phyloP scores from a whole-genome alignment of 2,888 invertebrate species.

The Buathra laborator region DNA sequence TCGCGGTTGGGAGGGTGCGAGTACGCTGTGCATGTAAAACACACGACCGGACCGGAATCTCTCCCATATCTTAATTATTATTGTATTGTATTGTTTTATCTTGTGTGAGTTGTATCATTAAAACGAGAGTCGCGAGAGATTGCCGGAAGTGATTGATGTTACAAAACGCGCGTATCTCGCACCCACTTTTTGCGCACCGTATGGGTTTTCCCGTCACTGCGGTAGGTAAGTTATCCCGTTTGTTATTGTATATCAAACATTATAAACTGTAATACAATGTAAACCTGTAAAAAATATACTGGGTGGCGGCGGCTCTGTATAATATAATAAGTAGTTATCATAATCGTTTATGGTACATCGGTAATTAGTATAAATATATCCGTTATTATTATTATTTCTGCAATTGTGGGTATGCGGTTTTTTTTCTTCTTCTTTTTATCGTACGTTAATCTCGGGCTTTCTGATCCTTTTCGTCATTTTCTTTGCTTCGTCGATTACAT shows the following conservation, averaged over 20 bases:
- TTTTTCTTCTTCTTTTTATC: constrained; percentile 65
- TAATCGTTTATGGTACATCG: constrained; percentile 83
- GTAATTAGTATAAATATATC: constrained; percentile 84
- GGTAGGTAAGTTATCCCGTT: constrained; percentile 71
- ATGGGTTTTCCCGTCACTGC: constrained; percentile 50
- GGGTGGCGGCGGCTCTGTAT: constrained; percentile 85
- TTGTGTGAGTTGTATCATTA: constrained; percentile 16
- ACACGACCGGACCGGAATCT: constrained; percentile 3
- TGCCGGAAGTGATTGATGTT: constrained; percentile 13
- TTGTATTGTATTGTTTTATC: constrained; percentile 41
- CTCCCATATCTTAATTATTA: constrained; percentile 50
- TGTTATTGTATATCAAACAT: constrained; percentile 85
- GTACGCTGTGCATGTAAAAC: not conserved
- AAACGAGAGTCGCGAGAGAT: not conserved
- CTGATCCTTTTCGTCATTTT: constrained; percentile 41
- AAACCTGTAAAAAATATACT: constrained; percentile 86
- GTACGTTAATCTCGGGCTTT: constrained; percentile 78
- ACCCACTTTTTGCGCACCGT: not conserved
- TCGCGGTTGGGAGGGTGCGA: constrained; percentile 1
- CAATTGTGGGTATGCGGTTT: constrained; percentile 59
- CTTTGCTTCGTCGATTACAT: constrained; percentile 13
- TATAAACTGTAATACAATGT: constrained; percentile 86
- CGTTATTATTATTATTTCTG: constrained; percentile 75
- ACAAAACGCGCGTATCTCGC: not conserved
- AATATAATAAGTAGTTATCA: constrained; percentile 84